Evolutionary conservation across 2,888 invertebrate genomes (phyloP).

Genomic region (Pyrrhia umbra): DNA sequence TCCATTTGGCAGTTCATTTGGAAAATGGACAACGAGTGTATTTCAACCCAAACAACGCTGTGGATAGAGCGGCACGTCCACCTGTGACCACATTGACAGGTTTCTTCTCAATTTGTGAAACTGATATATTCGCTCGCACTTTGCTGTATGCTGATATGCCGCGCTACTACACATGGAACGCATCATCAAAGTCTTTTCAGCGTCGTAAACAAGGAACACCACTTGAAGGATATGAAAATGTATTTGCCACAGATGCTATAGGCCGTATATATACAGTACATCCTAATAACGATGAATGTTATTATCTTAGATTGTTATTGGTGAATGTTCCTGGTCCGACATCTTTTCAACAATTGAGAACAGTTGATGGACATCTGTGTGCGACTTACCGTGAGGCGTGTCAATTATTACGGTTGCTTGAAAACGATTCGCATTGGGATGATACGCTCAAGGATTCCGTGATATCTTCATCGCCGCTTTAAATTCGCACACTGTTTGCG

Average conservation of each 20-base stretch:
- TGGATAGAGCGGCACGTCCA: constrained; percentile 25
- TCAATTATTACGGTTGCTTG: too few species aligned
- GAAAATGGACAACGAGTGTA: constrained; percentile 13
- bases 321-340: constrained; percentile 5
- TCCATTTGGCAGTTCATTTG: constrained; percentile 14
- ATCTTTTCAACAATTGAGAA: constrained; percentile 27
- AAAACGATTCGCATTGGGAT: too few species aligned
- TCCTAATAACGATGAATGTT: constrained; percentile 12
- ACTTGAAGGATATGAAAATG: constrained; percentile 1
- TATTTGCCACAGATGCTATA: neutral
- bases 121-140: too few species aligned
- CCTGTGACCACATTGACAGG: constrained; percentile 45
- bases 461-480: constrained; percentile 36
- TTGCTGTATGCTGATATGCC: too few species aligned
- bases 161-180: too few species aligned
- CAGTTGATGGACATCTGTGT: constrained; percentile 52
- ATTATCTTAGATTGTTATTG: neutral
- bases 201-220: constrained; percentile 13
- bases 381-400: constrained; percentile 46
- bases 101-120: constrained; percentile 58
- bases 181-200: constrained; percentile 1
- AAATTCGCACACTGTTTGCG: constrained; percentile 51
- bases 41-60: constrained; percentile 16
- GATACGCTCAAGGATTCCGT: constrained; percentile 46
- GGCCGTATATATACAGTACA: constrained; percentile 4